Base-by-base conservation (phyloP, 2,888 invertebrate genomes). In the Watsonalla binaria region DNA sequence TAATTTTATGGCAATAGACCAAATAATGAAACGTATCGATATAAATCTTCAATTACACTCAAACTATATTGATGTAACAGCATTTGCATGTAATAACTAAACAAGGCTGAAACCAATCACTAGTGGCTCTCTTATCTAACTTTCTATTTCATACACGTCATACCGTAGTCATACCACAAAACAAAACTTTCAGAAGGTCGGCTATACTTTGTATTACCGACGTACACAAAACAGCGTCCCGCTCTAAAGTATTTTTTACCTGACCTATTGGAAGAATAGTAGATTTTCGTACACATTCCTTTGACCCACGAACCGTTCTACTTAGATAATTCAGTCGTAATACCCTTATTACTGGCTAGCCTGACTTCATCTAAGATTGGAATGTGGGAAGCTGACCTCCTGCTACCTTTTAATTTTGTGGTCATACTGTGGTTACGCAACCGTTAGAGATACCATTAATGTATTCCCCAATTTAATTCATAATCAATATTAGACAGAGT, bases 71-170 rank as follows among this genome's bases (percentile, higher is more conserved):
- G 68, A 72, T 70, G 72, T 69, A 74, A 74, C 62, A 65, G 54
- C 65, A 76, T 77, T 77, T 74, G 73, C 76, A 75, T 78, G 70
- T 64, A 63, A 63, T 59, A 58, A 66, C 66, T 64, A 69, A 68
- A 71, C 68, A 67, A 68, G 61, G 62, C 73, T 76, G 76, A 74
- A 76, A 74, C 67, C 69, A 74, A 77, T 80, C 77, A 74, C 68
- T 69, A 66, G 60, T 58, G 46, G 50, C 53, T 51, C 54, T 68
- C 59, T 70, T 76, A 74, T 78, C 70, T 67, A 56, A 79, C 80
- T 81, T 81, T 81, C 80, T 76, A 80, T 72, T 76, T 73, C 65
- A 62, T 69, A 60, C 56, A 57, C 70, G 66, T 69, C 62, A 63
- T 61, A 63, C 63, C 24, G 24, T 4, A 24, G 24, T 24, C 24